Base-by-base conservation (phyloP, 2,888 invertebrate genomes). In the Cataglyphis rosenhaueri region DNA sequence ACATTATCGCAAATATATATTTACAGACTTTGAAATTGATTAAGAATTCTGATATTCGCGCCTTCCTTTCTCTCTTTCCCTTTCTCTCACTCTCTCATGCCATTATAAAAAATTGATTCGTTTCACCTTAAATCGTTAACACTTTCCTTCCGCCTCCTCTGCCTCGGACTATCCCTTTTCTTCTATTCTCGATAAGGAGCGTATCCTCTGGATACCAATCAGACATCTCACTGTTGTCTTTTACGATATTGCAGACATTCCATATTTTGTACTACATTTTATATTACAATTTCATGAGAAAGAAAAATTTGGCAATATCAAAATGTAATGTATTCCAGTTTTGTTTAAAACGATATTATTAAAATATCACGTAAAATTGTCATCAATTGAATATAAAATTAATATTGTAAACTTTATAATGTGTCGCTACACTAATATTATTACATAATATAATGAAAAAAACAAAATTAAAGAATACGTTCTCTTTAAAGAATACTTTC, bases 21-120 rank as follows among this genome's bases (percentile, higher is more conserved):
- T 62, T 62, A 52, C 65, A 79, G 25, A 83, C 66, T 81, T 87
- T 82, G 62, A 84, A 89, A 89, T 90, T 87, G 88, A 87, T 87
- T 85, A 89, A 86, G 84, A 86, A 85, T 88, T 84, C 86, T 88
- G 87, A 90, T 91, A 89, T 88, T 70, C 86, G 68, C 82, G 62
- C 59, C 64, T 61, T 35, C 66, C 75, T 62, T 65, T 55, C 62
- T 82, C 65, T 78, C 82, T 52, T 73, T 44, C 64, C 15, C 81
- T 76, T 64, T 78, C 81, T 81, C 83, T 52, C 82, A 0, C 61
- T 18, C 85, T 82, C 81, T 64, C 88, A 82, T 83, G 73, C 68
- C 52, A 52, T 86, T 90, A 90, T 90, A 90, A 90, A 90, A 90
- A 89, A 90, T 90, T 89, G 90, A 89, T 90, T 90, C 89, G 88